These are phyloP conservation scores for Pachycephus smyrnensis DNA, from an alignment of 2,888 invertebrate genomes.

Conservation along the genomic window DNA sequence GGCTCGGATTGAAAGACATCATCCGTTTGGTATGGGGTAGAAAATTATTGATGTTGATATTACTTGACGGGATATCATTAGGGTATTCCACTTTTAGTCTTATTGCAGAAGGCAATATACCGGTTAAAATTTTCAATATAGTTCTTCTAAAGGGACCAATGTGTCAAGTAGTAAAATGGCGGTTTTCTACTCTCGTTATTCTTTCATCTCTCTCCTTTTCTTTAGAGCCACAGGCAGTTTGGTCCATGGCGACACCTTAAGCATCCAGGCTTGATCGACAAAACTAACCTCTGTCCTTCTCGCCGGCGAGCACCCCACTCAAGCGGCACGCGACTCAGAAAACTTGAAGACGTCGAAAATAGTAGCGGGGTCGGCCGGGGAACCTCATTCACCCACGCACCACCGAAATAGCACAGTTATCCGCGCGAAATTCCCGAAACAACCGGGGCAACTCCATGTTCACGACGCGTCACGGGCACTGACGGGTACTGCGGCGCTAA, in stretches of 20 bases:
- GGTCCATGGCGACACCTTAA: neutral
- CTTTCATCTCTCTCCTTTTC: slow-evolving; percentile 4
- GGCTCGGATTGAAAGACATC: neutral
- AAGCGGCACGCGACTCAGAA: slow-evolving; percentile 23
- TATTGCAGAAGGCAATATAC: neutral
- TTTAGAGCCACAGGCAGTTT: neutral
- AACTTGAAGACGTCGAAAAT: slow-evolving; percentile 48
- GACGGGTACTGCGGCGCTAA: slow-evolving; percentile 20
- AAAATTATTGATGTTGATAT: neutral
- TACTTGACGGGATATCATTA: neutral
- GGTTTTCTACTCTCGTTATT: neutral
- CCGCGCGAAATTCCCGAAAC: slow-evolving; percentile 48
- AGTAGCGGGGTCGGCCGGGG: slow-evolving; percentile 38
- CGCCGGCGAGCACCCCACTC: slow-evolving; percentile 18
- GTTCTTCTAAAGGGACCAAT: neutral
- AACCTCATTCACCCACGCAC: slow-evolving; percentile 59
- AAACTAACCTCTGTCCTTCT: slow-evolving; percentile 46
- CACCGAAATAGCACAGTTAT: slow-evolving; percentile 52
- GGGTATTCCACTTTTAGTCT: neutral
- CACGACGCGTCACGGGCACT: slow-evolving; percentile 31
- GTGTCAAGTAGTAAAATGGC: slow-evolving; percentile 2
- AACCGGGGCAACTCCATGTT: slow-evolving; percentile 47
- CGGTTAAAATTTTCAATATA: neutral
- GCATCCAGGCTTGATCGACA: slow-evolving; percentile 21
- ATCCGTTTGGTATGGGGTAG: neutral